These are phyloP conservation scores for Phylloscopus collybita DNA, from an alignment of 2,797 vertebrate genomes.

Conservation along the genomic window DNA sequence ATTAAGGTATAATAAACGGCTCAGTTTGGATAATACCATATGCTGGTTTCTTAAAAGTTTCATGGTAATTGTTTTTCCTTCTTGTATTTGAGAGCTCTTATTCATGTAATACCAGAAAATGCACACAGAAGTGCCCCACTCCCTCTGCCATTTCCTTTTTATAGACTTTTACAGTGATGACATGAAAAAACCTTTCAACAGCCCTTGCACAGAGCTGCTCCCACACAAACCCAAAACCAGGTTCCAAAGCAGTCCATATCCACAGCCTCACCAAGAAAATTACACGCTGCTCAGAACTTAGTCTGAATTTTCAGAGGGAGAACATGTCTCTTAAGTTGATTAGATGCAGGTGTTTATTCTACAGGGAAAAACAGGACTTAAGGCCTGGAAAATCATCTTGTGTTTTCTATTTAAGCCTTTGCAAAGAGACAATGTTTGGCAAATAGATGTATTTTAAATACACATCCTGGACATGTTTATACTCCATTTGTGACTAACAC, in stretches of 20 bases:
- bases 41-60: neutral
- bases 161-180: fast-evolving
- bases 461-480: conserved; percentile 41
- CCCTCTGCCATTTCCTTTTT: neutral
- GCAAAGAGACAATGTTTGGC: neutral
- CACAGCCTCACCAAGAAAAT: neutral
- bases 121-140: neutral
- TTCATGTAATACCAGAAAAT: neutral
- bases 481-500: neutral
- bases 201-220: neutral
- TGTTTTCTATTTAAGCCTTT: neutral
- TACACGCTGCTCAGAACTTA: neutral
- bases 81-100: neutral
- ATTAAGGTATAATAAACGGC: neutral
- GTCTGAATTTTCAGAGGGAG: neutral
- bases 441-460: conserved; percentile 7
- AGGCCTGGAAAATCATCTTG: neutral
- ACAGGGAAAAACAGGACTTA: neutral
- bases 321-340: neutral
- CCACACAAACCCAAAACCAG: neutral
- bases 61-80: neutral
- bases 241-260: neutral
- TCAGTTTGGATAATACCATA: neutral
- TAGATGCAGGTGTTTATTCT: neutral
- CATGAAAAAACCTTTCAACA: neutral